Evolutionary conservation across 64 coral and sea anemone species (phyloP).

Genomic region (Montipora efflorescens): DNA sequence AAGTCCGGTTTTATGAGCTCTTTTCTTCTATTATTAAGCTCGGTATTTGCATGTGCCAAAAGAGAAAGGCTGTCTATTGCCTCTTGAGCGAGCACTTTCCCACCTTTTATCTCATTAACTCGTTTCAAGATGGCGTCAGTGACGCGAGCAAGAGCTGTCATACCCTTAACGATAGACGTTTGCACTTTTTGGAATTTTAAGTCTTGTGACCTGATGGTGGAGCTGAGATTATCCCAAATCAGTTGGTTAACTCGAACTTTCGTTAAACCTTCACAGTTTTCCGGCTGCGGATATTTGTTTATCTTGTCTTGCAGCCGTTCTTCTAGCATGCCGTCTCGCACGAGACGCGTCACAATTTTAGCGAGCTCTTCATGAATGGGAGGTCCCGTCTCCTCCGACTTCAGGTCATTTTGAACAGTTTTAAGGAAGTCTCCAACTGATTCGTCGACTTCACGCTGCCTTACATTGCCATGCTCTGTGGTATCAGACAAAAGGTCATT

Average conservation of each 20-base stretch:
- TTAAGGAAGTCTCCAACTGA: too few species aligned
- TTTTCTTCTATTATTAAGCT: background rate
- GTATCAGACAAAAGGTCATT: too few species aligned
- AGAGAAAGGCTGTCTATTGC: too few species aligned
- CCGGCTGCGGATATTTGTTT: background rate
- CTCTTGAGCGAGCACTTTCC: background rate
- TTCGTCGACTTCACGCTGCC: too few species aligned
- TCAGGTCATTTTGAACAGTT: too few species aligned
- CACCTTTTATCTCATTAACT: background rate
- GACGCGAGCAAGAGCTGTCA: slow-evolving; percentile 11
- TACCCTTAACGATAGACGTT: slow-evolving; percentile 46
- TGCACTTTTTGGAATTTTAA: slow-evolving; percentile 20
- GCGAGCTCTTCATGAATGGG: too few species aligned
- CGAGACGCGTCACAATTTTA: too few species aligned
- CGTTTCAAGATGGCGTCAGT: background rate
- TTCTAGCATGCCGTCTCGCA: too few species aligned
- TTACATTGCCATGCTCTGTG: too few species aligned
- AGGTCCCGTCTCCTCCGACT: too few species aligned
- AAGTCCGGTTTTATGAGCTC: background rate
- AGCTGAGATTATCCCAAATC: slow-evolving; percentile 1
- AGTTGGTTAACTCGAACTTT: slow-evolving; percentile 53
- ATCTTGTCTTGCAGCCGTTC: too few species aligned
- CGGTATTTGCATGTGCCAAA: too few species aligned
- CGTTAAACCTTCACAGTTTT: slow-evolving; percentile 35
- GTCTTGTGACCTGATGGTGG: slow-evolving; percentile 1